A percentile compares a stretch with the other conserved stretches of the same genome.
Conservation (phyloP, 2,888 invertebrate species). For the Macaria liturata region DNA sequence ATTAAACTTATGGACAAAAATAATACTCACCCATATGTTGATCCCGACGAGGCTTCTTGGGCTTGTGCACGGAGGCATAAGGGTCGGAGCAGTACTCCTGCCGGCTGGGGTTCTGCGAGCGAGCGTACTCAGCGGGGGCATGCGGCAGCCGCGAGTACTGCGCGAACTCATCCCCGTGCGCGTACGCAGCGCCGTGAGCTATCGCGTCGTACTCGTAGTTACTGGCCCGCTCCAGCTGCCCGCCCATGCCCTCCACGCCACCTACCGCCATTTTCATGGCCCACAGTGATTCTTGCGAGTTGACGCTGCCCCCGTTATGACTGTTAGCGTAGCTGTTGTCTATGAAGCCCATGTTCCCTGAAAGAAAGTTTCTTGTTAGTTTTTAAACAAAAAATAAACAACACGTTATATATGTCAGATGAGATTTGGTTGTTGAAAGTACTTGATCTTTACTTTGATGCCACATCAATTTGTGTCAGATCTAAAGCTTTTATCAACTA, state of each 20-base stretch:
- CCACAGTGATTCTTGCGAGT: constrained; percentile 97
- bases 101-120: constrained; percentile 91
- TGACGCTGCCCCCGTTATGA: constrained; percentile 97
- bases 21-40: constrained; percentile 91
- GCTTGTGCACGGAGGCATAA: constrained; percentile 94
- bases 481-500: too few relatives aligned
- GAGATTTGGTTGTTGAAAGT: too few relatives aligned
- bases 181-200: constrained; percentile 93
- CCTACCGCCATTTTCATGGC: constrained; percentile 95
- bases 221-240: constrained; percentile 84
- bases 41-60: constrained; percentile 91
- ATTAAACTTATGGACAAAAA: constrained; percentile 4
- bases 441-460: too few relatives aligned
- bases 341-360: constrained; percentile 91
- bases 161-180: constrained; percentile 86
- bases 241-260: constrained; percentile 83
- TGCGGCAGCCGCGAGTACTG: constrained; percentile 92
- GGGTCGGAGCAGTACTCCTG: constrained; percentile 95
- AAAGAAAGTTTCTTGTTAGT: background rate
- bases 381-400: too few relatives aligned
- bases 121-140: constrained; percentile 87
- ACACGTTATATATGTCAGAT: too few relatives aligned
- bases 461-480: too few relatives aligned
- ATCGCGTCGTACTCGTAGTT: constrained; percentile 89
- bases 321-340: constrained; percentile 97